phyloP scores from a whole-genome alignment of 2,888 invertebrate species.

The Hoplodrina blanda region DNA sequence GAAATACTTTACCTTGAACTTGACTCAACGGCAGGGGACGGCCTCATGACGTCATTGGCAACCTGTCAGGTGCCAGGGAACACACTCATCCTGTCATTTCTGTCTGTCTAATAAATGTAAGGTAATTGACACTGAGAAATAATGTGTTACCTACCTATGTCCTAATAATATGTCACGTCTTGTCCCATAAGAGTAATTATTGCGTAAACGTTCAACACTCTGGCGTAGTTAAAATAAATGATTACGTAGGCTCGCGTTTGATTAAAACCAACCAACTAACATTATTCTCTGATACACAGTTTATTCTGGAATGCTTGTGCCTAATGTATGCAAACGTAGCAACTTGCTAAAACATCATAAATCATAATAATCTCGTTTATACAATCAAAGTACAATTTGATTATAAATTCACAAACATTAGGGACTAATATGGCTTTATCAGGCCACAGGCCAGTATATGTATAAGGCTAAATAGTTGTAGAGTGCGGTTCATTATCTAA shows the following conservation, averaged over 20 bases:
- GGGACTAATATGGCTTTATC: slow-evolving; percentile 24
- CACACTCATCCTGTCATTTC: slow-evolving; percentile 58
- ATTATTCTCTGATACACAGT: slow-evolving; percentile 1
- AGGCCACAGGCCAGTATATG: not conserved
- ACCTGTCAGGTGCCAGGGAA: slow-evolving; percentile 65
- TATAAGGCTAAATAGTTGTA: slow-evolving; percentile 22
- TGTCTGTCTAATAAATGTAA: slow-evolving; percentile 51
- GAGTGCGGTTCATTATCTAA: slow-evolving; percentile 74
- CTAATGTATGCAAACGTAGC: slow-evolving; percentile 40
- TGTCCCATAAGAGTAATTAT: slow-evolving; percentile 22
- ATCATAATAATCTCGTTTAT: slow-evolving; percentile 46
- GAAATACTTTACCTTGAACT: slow-evolving; percentile 83
- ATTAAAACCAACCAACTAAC: slow-evolving; percentile 13
- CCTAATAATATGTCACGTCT: slow-evolving; percentile 9
- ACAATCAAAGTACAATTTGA: slow-evolving; percentile 44
- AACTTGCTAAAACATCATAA: slow-evolving; percentile 35
- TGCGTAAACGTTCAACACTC: slow-evolving; percentile 32
- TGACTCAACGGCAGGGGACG: slow-evolving; percentile 67
- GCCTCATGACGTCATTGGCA: slow-evolving; percentile 68
- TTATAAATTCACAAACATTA: slow-evolving; percentile 27
- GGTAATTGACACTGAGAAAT: slow-evolving; percentile 66
- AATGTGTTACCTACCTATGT: slow-evolving; percentile 9
- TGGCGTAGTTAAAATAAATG: slow-evolving; percentile 16
- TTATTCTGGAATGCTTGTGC: slow-evolving; percentile 40
- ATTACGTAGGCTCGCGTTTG: slow-evolving; percentile 5